Evolutionary conservation across 2,888 invertebrate genomes (phyloP).

Genomic region (Troilus luridus): DNA sequence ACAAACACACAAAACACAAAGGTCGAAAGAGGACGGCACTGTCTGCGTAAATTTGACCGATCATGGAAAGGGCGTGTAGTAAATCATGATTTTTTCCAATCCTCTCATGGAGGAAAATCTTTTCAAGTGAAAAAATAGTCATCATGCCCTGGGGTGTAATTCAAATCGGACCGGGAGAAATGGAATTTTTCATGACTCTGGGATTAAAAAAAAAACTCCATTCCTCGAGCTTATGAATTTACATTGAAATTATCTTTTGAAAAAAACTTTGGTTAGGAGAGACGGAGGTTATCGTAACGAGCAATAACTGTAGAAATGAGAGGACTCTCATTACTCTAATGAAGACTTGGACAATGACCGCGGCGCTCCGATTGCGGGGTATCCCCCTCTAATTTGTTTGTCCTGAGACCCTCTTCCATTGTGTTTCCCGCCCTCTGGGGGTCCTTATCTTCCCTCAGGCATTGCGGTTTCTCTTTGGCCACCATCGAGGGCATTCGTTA

Average conservation of each 20-base stretch:
- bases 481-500: neutral
- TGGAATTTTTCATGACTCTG: neutral
- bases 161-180: neutral
- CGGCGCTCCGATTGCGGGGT: neutral
- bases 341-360: neutral
- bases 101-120: neutral
- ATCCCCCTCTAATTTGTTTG: slow-evolving; percentile 25
- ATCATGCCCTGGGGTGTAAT: slow-evolving; percentile 19
- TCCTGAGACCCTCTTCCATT: neutral
- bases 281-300: neutral
- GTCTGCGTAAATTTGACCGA: no score
- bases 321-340: slow-evolving; percentile 19
- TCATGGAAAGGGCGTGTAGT: neutral
- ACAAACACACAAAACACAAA: no score
- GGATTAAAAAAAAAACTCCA: neutral
- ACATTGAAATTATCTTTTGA: neutral
- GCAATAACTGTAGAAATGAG: neutral
- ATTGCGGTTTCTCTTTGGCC: neutral
- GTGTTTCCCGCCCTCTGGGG: neutral
- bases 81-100: neutral
- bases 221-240: slow-evolving; percentile 21
- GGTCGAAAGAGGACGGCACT: no score
- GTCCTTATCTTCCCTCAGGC: neutral
- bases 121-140: neutral
- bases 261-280: neutral